Conservation (phyloP, 1,140 invertebrate species). For the Drosophila mauritiana region DNA sequence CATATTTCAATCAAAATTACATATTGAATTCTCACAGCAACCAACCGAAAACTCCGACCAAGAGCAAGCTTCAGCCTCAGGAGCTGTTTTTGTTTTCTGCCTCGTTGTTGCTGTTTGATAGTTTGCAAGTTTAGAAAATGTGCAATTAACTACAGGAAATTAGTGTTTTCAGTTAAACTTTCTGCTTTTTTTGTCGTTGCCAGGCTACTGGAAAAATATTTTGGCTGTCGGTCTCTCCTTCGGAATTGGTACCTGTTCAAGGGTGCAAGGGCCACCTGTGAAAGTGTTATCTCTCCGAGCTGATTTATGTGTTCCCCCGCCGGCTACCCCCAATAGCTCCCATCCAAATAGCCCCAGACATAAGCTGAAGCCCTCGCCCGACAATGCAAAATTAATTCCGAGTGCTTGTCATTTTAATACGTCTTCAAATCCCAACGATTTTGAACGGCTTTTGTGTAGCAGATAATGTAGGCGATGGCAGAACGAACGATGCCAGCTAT, state of each 20-base stretch:
- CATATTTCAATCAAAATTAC: constrained; percentile 81
- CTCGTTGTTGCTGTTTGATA: constrained; percentile 52
- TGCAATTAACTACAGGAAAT: constrained; percentile 82
- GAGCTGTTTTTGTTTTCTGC: constrained; percentile 38
- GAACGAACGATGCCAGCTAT: constrained; percentile 20
- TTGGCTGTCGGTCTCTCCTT: neutral
- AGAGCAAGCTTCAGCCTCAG: constrained; percentile 41
- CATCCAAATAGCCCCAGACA: constrained; percentile 39
- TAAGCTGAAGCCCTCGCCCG: constrained; percentile 16
- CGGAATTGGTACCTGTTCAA: neutral
- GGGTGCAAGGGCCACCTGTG: neutral
- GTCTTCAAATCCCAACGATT: constrained; percentile 60
- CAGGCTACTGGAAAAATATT: constrained; percentile 7
- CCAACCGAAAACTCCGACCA: constrained; percentile 45
- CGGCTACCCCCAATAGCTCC: constrained; percentile 23
- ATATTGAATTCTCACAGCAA: constrained; percentile 64
- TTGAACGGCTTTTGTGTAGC: constrained; percentile 55
- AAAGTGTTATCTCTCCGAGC: constrained; percentile 5
- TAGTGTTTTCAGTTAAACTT: constrained; percentile 63
- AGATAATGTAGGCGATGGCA: constrained; percentile 14
- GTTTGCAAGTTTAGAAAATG: constrained; percentile 67
- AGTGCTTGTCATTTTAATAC: constrained; percentile 72
- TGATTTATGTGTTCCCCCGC: constrained; percentile 18
- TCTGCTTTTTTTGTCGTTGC: constrained; percentile 18
- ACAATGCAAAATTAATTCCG: constrained; percentile 75